A percentile compares a stretch with the other conserved stretches of the same genome.
These are phyloP conservation scores for Rotaria sp. DNA, from an alignment of 2,888 invertebrate genomes.

Conservation along the genomic window DNA sequence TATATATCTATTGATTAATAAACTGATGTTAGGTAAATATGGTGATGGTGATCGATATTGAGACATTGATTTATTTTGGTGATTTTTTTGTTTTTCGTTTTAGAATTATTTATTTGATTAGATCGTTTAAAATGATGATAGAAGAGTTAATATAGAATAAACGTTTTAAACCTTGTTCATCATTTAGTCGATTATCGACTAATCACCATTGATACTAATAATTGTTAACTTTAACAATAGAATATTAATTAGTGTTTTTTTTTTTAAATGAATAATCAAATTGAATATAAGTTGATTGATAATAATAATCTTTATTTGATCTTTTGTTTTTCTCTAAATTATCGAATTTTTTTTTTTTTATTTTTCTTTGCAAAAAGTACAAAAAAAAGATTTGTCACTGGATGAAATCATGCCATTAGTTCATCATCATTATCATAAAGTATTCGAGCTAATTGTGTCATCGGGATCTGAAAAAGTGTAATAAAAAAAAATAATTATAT, in stretches of 20 bases:
- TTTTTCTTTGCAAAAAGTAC: not conserved
- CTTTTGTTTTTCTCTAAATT: not conserved
- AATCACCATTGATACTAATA: not conserved
- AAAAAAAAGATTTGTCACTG: not conserved
- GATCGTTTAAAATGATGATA: too few species aligned
- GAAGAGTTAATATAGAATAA: not conserved
- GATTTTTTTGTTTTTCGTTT: not conserved
- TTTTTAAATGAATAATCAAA: not conserved
- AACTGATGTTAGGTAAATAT: not conserved
- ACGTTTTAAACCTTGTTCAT: not conserved
- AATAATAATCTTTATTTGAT: not conserved
- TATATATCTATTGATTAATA: not conserved
- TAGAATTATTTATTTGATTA: not conserved
- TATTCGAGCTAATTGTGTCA: not conserved
- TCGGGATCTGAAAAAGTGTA: not conserved
- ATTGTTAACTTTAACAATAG: not conserved
- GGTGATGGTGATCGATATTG: conserved; percentile 7
- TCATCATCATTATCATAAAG: not conserved
- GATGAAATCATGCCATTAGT: not conserved
- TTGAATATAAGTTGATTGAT: not conserved
- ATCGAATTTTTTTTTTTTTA: not conserved
- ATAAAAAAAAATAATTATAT: too few species aligned
- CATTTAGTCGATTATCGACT: not conserved
- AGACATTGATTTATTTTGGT: not conserved
- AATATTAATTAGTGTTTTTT: too few species aligned